Evolutionary conservation across 2,888 invertebrate genomes (phyloP), one percentile per base, ranked within the genome.

Genomic region (Muschampia plurimacula): DNA sequence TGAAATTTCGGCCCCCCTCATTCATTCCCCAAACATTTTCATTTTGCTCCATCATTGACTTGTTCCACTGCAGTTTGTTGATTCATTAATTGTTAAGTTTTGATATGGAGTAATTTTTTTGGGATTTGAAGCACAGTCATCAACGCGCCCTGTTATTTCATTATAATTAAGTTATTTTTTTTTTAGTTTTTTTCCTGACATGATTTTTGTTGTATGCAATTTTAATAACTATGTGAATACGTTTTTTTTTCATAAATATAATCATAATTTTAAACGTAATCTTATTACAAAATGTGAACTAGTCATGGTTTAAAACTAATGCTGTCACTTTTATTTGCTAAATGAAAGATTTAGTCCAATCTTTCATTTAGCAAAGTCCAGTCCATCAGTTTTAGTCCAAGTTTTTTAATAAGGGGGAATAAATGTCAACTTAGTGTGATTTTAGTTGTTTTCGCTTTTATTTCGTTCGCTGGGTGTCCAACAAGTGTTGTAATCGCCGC

Each of bases 11-110:
- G 49, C n/a, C 39, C 4, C 71, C 64, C 44, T 39, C 65, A 22
- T 22, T 70, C 57, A 66, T 65, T 9, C 64, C 64, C 57, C 32
- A 15, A 68, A 60, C 70, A 71, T 71, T 71, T 66, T 71, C 28
- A 60, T 71, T 60, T 60, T 7, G 28, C 57, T 57, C 39, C n/a
- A 55, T 13, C 62, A 36, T 10, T n/a, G 28, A 32, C 63, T 52
- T 22, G 15, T 62, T 60, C n/a, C 4, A 57, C 22, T 44, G 46
- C 15, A 41, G 39, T 15, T 13, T 52, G 15, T 15, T 52, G 52
- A 52, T 49, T 49, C 2, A 9, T 44, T 13, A 52, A 15, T 52
- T 15, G 52, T 52, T 52, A 52, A 15, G 52, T 15, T 15, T 52
- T 52, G 6, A 15, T 15, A 52, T 15, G 52, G 2, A 52, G 15